phyloP scores from a whole-genome alignment of 2,888 invertebrate genomes.

The Acanthococcus lagerstroemiae region DNA sequence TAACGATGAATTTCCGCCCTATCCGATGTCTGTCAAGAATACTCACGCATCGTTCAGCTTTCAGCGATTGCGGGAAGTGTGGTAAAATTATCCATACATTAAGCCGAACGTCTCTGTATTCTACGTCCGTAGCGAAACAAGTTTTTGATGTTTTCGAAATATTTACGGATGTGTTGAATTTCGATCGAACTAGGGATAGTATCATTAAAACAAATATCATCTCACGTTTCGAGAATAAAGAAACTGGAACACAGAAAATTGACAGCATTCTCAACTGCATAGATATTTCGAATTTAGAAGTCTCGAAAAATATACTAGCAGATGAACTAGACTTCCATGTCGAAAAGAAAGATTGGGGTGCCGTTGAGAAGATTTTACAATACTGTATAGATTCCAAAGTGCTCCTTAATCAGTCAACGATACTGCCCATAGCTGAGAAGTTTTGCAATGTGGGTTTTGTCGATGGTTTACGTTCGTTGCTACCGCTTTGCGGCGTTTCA shows the following conservation, averaged over 20 bases:
- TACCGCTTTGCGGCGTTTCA: background rate
- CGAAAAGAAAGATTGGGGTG: background rate
- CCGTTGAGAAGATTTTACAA: background rate
- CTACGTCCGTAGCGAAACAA: background rate
- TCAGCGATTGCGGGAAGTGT: no score
- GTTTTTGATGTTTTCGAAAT: background rate
- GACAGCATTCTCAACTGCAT: background rate
- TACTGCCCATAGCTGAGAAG: background rate
- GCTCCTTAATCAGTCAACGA: background rate
- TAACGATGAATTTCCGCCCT: no score
- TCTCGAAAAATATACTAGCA: background rate
- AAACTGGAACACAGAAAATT: background rate
- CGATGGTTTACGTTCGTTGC: background rate
- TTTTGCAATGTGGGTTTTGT: slow-evolving; percentile 5
- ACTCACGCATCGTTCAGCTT: no score
- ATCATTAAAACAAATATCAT: background rate
- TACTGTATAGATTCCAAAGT: background rate
- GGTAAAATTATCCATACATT: no score
- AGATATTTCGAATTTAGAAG: background rate
- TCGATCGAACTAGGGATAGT: background rate
- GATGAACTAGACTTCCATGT: background rate
- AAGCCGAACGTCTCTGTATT: background rate
- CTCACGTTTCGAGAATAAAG: background rate
- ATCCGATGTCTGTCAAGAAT: no score
- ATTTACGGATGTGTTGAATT: background rate